phyloP scores from a whole-genome alignment of 2,888 invertebrate species.

The Eudemis profundana region DNA sequence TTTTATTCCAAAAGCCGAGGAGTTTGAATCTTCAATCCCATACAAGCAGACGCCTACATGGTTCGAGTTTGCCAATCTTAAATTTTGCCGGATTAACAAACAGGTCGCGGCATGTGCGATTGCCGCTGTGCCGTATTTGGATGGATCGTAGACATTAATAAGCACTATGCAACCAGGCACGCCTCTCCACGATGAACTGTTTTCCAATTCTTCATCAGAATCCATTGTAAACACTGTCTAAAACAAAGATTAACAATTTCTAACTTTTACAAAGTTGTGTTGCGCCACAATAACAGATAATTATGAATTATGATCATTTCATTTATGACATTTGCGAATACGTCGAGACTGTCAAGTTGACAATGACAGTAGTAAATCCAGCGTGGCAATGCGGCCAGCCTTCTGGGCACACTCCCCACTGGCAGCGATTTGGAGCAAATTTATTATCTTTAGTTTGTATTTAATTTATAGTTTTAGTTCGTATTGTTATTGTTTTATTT shows the following conservation, averaged over 20 bases:
- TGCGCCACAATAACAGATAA: slow-evolving; percentile 17
- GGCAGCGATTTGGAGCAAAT: too few relatives aligned
- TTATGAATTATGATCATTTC: too few relatives aligned
- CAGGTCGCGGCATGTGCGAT: slow-evolving; percentile 68
- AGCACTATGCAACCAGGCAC: slow-evolving; percentile 73
- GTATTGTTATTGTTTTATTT: too few relatives aligned
- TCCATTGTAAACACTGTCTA: slow-evolving; percentile 57
- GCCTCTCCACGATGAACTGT: slow-evolving; percentile 64
- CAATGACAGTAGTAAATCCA: slow-evolving; percentile 17
- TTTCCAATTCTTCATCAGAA: slow-evolving; percentile 72
- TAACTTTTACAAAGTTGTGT: neutral
- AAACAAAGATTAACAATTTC: neutral
- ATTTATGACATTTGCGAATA: neutral
- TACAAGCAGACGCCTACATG: slow-evolving; percentile 71
- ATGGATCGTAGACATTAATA: slow-evolving; percentile 67
- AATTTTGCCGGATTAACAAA: slow-evolving; percentile 65
- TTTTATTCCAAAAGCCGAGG: slow-evolving; percentile 65
- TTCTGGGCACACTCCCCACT: too few relatives aligned
- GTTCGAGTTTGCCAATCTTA: slow-evolving; percentile 64
- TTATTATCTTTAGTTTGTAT: too few relatives aligned
- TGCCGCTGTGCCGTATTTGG: slow-evolving; percentile 53
- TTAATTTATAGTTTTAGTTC: too few relatives aligned
- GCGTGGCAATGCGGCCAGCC: too few relatives aligned
- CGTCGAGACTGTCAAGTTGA: neutral
- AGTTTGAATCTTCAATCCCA: slow-evolving; percentile 64